Conservation (phyloP, 2,888 invertebrate genomes). For the Tachystola acroxantha region DNA sequence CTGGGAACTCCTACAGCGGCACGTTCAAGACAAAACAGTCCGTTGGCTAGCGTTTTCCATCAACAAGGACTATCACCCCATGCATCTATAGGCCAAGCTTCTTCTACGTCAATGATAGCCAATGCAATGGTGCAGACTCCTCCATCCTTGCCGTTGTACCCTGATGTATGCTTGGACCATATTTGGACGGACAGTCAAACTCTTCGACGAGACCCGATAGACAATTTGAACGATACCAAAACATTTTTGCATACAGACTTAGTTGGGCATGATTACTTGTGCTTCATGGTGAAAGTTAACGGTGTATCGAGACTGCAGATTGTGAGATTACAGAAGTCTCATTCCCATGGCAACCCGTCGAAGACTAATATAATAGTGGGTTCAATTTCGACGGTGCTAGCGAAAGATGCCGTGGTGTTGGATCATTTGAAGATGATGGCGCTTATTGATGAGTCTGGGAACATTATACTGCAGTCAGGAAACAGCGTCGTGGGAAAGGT, state of each 20-base stretch:
- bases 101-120: constrained; percentile 62
- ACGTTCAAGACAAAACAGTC: constrained; percentile 59
- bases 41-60: constrained; percentile 65
- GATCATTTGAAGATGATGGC: constrained; percentile 91
- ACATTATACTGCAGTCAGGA: constrained; percentile 91
- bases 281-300: constrained; percentile 80
- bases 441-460: constrained; percentile 87
- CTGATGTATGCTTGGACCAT: constrained; percentile 92
- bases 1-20: constrained; percentile 42
- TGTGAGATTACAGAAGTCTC: constrained; percentile 82
- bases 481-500: constrained; percentile 87
- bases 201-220: constrained; percentile 51
- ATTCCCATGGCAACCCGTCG: constrained; percentile 55
- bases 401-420: constrained; percentile 90
- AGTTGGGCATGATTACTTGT: constrained; percentile 90
- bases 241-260: constrained; percentile 92
- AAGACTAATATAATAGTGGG: constrained; percentile 87
- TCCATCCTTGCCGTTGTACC: constrained; percentile 85
- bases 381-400: constrained; percentile 82
- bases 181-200: constrained; percentile 89
- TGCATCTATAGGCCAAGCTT: constrained; percentile 63
- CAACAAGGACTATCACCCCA: constrained; percentile 70
- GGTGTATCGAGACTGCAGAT: constrained; percentile 79
- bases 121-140: constrained; percentile 66
- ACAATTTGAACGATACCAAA: constrained; percentile 65